These are phyloP conservation scores for Meta bourneti DNA, from an alignment of 2,888 invertebrate species.

Conservation along the genomic window DNA sequence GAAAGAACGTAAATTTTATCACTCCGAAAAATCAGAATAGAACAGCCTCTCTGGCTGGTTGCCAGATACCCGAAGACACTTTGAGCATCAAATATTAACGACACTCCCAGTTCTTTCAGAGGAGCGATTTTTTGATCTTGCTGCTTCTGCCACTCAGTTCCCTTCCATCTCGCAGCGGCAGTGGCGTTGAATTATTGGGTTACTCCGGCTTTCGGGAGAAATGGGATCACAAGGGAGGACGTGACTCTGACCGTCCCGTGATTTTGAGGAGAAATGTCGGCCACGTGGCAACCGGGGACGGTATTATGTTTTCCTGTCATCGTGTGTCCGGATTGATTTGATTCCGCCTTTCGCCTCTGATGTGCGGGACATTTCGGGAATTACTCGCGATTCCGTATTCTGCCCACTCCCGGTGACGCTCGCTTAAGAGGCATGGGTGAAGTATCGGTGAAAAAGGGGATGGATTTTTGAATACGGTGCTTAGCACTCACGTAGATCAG, in stretches of 20 bases:
- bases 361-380: not conserved
- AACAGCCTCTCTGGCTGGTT: not conserved
- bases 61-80: slow-evolving; percentile 29
- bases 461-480: no score
- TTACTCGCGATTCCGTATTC: not conserved
- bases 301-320: not conserved
- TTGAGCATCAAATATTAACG: slow-evolving; percentile 31
- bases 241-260: not conserved
- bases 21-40: slow-evolving; percentile 27
- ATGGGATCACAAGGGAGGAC: slow-evolving; percentile 5
- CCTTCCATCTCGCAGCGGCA: not conserved
- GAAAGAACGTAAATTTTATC: slow-evolving; percentile 2
- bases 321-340: not conserved
- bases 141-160: slow-evolving; percentile 5
- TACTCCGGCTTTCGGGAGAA: not conserved
- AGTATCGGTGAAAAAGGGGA: no score
- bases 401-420: not conserved
- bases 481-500: no score
- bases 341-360: not conserved
- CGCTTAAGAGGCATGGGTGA: not conserved
- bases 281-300: not conserved
- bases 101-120: not conserved
- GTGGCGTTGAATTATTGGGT: slow-evolving; percentile 41
- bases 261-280: not conserved
- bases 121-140: not conserved